phyloP scores from a whole-genome alignment of 2,888 invertebrate genomes.

The Dryobotodes eremita region DNA sequence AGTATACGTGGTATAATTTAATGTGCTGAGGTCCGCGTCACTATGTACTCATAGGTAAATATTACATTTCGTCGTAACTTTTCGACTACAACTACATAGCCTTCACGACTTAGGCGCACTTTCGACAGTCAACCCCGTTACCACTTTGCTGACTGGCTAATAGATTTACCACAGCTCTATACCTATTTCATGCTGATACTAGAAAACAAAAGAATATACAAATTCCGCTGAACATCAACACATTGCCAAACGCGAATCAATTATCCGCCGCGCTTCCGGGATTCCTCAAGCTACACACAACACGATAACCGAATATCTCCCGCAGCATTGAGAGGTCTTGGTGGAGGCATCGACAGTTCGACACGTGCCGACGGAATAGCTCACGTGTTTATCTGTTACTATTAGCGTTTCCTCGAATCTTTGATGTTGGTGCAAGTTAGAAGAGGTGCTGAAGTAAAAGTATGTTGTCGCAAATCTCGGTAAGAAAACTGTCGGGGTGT shows the following conservation, averaged over 20 bases:
- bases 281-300: slow-evolving; percentile 31
- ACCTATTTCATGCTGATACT: too few species aligned
- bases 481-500: neutral
- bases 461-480: neutral
- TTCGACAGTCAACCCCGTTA: too few species aligned
- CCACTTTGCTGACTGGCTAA: too few species aligned
- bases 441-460: neutral
- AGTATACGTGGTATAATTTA: too few species aligned
- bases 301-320: slow-evolving; percentile 41
- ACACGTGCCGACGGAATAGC: slow-evolving; percentile 51
- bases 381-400: slow-evolving; percentile 54
- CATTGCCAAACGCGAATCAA: slow-evolving; percentile 14
- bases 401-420: slow-evolving; percentile 34
- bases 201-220: neutral
- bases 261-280: neutral
- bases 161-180: too few species aligned
- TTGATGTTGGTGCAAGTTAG: slow-evolving; percentile 25
- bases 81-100: too few species aligned
- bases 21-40: too few species aligned
- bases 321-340: slow-evolving; percentile 24
- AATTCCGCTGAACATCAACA: neutral
- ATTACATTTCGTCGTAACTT: too few species aligned
- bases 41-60: too few species aligned
- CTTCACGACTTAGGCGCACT: too few species aligned
- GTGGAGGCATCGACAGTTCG: slow-evolving; percentile 28